Base-by-base conservation (phyloP, 1,140 invertebrate genomes). In the Anoplophora glabripennis region DNA sequence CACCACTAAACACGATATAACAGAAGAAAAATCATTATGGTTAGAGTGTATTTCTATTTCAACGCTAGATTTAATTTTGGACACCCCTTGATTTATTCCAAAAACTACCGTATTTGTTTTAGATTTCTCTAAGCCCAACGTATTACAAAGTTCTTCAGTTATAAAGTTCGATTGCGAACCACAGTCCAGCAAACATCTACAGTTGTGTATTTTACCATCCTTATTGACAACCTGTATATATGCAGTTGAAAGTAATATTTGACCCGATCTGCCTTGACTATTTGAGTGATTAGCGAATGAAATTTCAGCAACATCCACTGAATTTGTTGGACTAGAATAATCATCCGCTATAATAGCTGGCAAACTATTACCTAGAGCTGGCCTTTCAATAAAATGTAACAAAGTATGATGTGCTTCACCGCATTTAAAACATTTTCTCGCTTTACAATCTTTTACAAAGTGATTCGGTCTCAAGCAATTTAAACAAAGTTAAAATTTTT, bases 241-340 rank as follows among this genome's bases (percentile, higher is more conserved):
- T 41, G 49, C 18, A 18, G 49, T 52, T 52, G 49, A 52, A n/a
- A 52, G 35, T 14, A 52, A 52, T n/a, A 17, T 40, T 28, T 36
- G 49, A 3, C 12, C 28, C 11, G 28, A 4, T 2, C n/a, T 41
- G 21, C 3, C 3, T 28, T 28, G 21, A 28, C 21, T 28, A 28
- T n/a, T n/a, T n/a, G n/a, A n/a, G n/a, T n/a, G n/a, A n/a, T n/a
- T n/a, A n/a, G n/a, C n/a, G n/a, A n/a, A n/a, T n/a, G n/a, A n/a
- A n/a, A n/a, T n/a, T n/a, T n/a, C n/a, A n/a, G n/a, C n/a, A n/a
- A n/a, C n/a, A n/a, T n/a, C n/a, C n/a, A n/a, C 21, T 12, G 28
- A 12, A 17, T 7, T 7, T 4, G n/a, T 3, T 7, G 40, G 2
- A 17, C n/a, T 7, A 12, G 40, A 17, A 41, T 17, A 3, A 7